phyloP scores from a whole-genome alignment of 2,888 invertebrate species.

The Muschampia plurimacula region DNA sequence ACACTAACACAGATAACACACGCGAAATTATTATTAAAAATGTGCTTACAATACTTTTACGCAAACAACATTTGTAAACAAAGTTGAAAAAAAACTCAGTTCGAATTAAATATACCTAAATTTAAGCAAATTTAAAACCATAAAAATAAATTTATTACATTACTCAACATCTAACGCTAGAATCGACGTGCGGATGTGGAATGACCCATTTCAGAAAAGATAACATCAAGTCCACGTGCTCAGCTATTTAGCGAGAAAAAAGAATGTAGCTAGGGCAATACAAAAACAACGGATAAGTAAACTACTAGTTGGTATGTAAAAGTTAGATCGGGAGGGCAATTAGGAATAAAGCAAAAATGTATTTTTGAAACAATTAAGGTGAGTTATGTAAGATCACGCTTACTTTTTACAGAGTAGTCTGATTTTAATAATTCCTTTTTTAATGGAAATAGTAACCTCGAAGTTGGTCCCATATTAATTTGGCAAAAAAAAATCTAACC shows the following conservation, averaged over 20 bases:
- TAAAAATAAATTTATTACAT: slow-evolving; percentile 23
- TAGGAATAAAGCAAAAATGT: too few species aligned
- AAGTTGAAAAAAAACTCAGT: neutral
- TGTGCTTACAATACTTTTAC: too few species aligned
- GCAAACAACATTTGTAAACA: neutral
- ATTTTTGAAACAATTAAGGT: too few species aligned
- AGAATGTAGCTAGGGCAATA: neutral
- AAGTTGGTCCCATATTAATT: too few species aligned
- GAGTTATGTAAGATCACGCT: too few species aligned
- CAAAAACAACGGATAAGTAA: neutral
- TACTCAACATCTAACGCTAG: slow-evolving; percentile 31
- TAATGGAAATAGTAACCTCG: too few species aligned
- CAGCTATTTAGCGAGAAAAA: slow-evolving; percentile 19
- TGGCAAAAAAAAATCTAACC: too few species aligned
- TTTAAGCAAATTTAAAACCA: slow-evolving; percentile 4
- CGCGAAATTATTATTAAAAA: too few species aligned
- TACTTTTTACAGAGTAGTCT: too few species aligned
- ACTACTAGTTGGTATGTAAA: neutral
- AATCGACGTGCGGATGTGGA: slow-evolving; percentile 32
- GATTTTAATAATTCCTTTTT: too few species aligned
- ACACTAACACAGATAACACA: too few species aligned
- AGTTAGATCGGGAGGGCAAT: too few species aligned
- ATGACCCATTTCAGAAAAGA: slow-evolving; percentile 36
- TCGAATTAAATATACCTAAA: neutral
- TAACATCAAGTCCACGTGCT: slow-evolving; percentile 29